A percentile compares a stretch with the other conserved stretches of the same genome.
Evolutionary conservation across 2,888 invertebrate genomes (phyloP).

Genomic region (Clepsis dumicolana): DNA sequence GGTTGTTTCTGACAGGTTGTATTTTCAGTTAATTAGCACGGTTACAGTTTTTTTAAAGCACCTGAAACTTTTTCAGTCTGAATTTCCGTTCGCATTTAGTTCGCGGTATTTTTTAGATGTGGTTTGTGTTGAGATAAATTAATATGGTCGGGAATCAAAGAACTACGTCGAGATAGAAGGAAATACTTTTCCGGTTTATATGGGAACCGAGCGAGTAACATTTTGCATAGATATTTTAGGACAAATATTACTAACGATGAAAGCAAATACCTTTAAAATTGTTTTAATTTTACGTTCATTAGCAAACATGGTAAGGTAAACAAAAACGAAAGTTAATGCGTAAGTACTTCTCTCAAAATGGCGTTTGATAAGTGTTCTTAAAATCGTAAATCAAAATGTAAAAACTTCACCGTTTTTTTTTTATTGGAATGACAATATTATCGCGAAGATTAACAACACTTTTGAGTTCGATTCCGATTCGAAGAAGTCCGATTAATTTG

Average conservation of each 20-base stretch:
- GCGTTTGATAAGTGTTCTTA: too few relatives aligned
- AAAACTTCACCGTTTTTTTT: slow-evolving; percentile 9
- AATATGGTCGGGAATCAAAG: too few relatives aligned
- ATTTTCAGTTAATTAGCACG: slow-evolving; percentile 72
- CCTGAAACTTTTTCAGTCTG: slow-evolving; percentile 30
- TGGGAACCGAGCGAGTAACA: too few relatives aligned
- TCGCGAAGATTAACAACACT: slow-evolving; percentile 67
- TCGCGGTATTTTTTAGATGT: not conserved
- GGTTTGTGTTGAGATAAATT: not conserved
- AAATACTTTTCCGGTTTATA: too few relatives aligned
- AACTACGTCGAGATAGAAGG: too few relatives aligned
- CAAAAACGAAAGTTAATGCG: too few relatives aligned
- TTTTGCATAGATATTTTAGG: too few relatives aligned
- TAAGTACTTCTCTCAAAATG: too few relatives aligned
- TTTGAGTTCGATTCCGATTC: slow-evolving; percentile 64
- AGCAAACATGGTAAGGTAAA: too few relatives aligned
- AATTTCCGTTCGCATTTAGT: slow-evolving; percentile 29
- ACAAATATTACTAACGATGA: too few relatives aligned
- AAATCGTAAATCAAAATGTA: not conserved
- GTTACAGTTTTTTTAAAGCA: slow-evolving; percentile 48
- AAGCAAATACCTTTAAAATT: too few relatives aligned
- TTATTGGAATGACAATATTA: slow-evolving; percentile 50
- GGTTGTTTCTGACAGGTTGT: slow-evolving; percentile 60
- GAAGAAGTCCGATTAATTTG: slow-evolving; percentile 67
- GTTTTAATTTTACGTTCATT: too few relatives aligned